Evolutionary conservation across 2,888 invertebrate genomes (phyloP).

Genomic region (Scaptomyza tumidula): DNA sequence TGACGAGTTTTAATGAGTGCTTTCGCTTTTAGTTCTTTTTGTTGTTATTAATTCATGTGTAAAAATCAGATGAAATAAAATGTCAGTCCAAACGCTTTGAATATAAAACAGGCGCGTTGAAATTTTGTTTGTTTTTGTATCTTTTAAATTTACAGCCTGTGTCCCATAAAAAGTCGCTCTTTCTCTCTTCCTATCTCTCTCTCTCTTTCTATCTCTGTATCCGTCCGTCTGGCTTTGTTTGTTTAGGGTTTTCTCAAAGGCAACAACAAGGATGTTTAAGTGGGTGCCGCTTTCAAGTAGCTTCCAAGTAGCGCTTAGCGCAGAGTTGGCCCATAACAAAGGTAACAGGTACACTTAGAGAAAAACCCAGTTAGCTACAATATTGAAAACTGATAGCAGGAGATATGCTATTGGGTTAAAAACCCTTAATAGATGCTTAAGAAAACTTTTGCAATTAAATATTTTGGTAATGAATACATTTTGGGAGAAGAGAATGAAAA

Average conservation of each 20-base stretch:
- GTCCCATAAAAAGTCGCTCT: constrained; percentile 10
- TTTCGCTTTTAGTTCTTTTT: constrained; percentile 5
- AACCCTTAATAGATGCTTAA: neutral
- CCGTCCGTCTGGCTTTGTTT: constrained; percentile 12
- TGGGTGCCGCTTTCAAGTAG: constrained; percentile 37
- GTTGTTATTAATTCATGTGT: constrained; percentile 74
- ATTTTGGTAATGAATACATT: neutral
- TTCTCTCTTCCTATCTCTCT: no score
- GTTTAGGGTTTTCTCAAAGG: constrained; percentile 27
- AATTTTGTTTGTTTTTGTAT: constrained; percentile 12
- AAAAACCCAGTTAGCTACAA: neutral
- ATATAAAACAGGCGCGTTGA: constrained; percentile 52
- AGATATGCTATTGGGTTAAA: no score
- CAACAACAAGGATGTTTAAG: constrained; percentile 25
- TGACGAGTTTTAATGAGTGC: constrained; percentile 52
- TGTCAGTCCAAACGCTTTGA: constrained; percentile 59
- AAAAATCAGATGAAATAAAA: constrained; percentile 75
- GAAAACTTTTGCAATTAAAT: neutral
- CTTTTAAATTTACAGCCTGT: constrained; percentile 13
- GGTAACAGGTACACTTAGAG: constrained; percentile 6
- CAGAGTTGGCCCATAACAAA: constrained; percentile 7
- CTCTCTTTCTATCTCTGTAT: neutral
- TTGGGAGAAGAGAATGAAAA: neutral
- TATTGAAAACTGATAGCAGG: no score
- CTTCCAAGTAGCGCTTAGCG: constrained; percentile 27